Conservation (phyloP, 2,888 invertebrate genomes). For the Gibbula magus region DNA sequence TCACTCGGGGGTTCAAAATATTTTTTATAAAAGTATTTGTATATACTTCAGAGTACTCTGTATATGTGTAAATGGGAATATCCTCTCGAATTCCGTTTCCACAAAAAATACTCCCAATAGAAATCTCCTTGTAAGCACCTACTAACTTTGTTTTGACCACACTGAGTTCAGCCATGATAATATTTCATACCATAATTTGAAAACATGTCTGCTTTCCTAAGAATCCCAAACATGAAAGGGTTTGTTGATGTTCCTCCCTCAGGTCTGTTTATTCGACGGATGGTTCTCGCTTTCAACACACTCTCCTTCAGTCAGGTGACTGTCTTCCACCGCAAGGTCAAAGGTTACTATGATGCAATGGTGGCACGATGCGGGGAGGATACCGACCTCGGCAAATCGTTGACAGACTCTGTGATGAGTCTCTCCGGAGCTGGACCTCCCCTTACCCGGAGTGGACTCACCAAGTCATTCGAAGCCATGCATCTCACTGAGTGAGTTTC, state of each 20-base stretch:
- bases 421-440: conserved; percentile 44
- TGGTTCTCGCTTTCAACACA: conserved; percentile 88
- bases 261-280: conserved; percentile 88
- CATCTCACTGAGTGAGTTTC: conserved; percentile 32
- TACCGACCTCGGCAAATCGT: conserved; percentile 52
- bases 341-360: conserved; percentile 80
- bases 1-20: too few species aligned
- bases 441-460: conserved; percentile 44
- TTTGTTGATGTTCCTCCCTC: conserved; percentile 66
- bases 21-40: too few species aligned
- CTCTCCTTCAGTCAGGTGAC: conserved; percentile 89
- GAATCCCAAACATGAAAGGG: too few species aligned
- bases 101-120: too few species aligned
- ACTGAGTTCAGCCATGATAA: too few species aligned
- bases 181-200: too few species aligned
- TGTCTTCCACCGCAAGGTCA: conserved; percentile 83
- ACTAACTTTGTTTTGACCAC: too few species aligned
- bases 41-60: too few species aligned
- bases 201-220: too few species aligned
- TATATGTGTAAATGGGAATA: too few species aligned
- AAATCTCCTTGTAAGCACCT: too few species aligned
- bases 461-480: conserved; percentile 42
- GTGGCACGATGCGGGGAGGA: conserved; percentile 44
- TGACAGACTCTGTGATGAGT: conserved; percentile 57
- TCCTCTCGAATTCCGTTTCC: too few species aligned